A percentile compares a stretch with the other conserved stretches of the same genome.
Evolutionary conservation across 2,888 invertebrate species (phyloP).

Genomic region (Nymphalis polychloros): DNA sequence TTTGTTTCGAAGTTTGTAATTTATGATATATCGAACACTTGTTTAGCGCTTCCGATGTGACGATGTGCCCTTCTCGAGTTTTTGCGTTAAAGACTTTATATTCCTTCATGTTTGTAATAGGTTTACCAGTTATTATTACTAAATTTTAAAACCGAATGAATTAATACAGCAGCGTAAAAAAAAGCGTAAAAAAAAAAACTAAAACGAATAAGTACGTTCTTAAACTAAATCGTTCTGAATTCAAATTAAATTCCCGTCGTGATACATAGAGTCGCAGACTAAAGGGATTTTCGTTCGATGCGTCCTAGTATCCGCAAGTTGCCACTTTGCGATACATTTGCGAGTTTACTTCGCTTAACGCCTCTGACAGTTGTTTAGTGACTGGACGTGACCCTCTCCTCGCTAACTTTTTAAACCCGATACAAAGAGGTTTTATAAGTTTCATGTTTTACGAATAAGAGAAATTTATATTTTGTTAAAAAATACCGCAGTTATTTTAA

Average conservation of each 20-base stretch:
- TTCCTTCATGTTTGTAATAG: background rate
- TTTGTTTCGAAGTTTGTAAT: slow-evolving; percentile 72
- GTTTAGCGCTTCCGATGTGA: slow-evolving; percentile 50
- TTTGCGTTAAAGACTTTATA: slow-evolving; percentile 1
- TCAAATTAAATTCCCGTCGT: background rate
- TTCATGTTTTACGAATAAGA: too few relatives aligned
- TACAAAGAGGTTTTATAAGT: too few relatives aligned
- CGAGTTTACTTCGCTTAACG: slow-evolving; percentile 33
- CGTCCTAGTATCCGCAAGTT: slow-evolving; percentile 26
- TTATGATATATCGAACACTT: slow-evolving; percentile 68
- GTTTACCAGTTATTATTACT: too few relatives aligned
- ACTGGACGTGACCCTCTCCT: slow-evolving; percentile 30
- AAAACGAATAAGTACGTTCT: background rate
- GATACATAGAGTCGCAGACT: background rate
- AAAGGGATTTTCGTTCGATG: slow-evolving; percentile 46
- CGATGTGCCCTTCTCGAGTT: slow-evolving; percentile 36
- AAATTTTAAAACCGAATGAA: background rate
- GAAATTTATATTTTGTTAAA: background rate
- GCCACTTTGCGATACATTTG: slow-evolving; percentile 28
- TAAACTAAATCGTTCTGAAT: slow-evolving; percentile 1
- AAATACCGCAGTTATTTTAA: background rate
- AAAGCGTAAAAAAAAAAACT: background rate
- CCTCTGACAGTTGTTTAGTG: slow-evolving; percentile 30
- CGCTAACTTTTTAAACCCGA: slow-evolving; percentile 43
- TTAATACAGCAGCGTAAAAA: background rate